Conservation (phyloP, 2,888 invertebrate species). For the Acronicta psi region DNA sequence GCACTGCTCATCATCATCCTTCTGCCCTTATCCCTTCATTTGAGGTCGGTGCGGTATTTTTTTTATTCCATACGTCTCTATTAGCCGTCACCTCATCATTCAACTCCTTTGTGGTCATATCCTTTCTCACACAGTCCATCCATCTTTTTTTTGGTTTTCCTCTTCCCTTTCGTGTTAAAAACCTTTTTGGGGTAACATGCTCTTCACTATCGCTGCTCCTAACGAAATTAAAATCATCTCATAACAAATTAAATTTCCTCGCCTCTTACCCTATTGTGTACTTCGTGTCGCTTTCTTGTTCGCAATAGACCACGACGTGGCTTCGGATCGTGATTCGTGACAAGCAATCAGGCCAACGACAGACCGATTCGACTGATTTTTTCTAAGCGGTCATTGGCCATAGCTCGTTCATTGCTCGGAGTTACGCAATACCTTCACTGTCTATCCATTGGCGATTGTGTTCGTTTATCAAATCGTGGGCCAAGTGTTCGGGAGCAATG, state of each 20-base stretch:
- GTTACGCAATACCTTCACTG: constrained; percentile 61
- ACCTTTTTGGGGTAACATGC: too few species aligned
- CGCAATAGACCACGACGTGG: constrained; percentile 50
- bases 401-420: constrained; percentile 60
- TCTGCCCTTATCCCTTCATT: too few species aligned
- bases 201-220: neutral
- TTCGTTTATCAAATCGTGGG: neutral
- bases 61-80: too few species aligned
- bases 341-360: constrained; percentile 56
- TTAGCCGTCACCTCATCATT: too few species aligned
- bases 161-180: too few species aligned
- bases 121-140: too few species aligned
- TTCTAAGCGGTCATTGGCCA: constrained; percentile 70
- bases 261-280: constrained; percentile 46
- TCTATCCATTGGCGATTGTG: constrained; percentile 49
- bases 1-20: too few species aligned
- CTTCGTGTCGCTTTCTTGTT: constrained; percentile 48
- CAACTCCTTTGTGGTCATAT: too few species aligned
- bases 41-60: too few species aligned
- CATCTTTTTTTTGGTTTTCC: too few species aligned
- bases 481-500: constrained; percentile 25
- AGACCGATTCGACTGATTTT: constrained; percentile 56
- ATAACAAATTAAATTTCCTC: constrained; percentile 17
- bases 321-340: constrained; percentile 66
- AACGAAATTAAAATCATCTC: neutral